Evolutionary conservation across 2,888 invertebrate species (phyloP).

Genomic region (Scrobipalpa atriplicella): DNA sequence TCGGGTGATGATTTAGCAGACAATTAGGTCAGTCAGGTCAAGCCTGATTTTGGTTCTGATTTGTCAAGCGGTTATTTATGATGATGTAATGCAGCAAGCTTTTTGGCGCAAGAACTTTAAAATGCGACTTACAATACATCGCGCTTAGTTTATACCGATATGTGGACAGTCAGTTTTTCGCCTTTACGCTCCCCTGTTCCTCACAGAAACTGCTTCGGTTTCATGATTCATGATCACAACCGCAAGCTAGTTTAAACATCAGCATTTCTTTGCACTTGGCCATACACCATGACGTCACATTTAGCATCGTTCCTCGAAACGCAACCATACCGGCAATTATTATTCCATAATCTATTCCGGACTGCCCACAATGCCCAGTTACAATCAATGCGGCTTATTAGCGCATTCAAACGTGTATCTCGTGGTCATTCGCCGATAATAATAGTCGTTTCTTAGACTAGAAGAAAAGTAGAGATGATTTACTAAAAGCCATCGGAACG

Average conservation of each 20-base stretch:
- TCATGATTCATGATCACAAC: too few species aligned
- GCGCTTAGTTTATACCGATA: too few species aligned
- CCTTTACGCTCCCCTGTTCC: too few species aligned
- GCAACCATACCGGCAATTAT: conserved; percentile 14
- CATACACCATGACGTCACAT: conserved; percentile 56
- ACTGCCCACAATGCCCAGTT: background rate
- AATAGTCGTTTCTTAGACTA: background rate
- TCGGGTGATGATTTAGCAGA: too few species aligned
- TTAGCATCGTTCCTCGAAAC: conserved; percentile 41
- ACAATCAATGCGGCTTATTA: conserved; percentile 5
- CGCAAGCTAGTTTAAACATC: background rate
- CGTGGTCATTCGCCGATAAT: conserved; percentile 7
- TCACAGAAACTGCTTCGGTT: too few species aligned
- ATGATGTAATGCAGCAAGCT: too few species aligned
- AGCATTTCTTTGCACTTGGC: conserved; percentile 43
- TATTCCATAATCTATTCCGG: conserved; percentile 15
- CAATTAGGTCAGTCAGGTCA: too few species aligned
- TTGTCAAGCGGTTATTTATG: too few species aligned
- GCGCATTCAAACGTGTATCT: conserved; percentile 10
- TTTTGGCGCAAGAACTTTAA: too few species aligned
- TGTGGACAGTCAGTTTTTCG: too few species aligned
- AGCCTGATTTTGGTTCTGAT: too few species aligned
- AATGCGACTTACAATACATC: too few species aligned
- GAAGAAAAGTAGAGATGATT: background rate
- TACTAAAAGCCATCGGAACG: background rate